Percentiles rank a stretch among this genome's conserved stretches.
phyloP scores from a whole-genome alignment of 1,140 invertebrate genomes.

The Pogonomyrmex californicus region DNA sequence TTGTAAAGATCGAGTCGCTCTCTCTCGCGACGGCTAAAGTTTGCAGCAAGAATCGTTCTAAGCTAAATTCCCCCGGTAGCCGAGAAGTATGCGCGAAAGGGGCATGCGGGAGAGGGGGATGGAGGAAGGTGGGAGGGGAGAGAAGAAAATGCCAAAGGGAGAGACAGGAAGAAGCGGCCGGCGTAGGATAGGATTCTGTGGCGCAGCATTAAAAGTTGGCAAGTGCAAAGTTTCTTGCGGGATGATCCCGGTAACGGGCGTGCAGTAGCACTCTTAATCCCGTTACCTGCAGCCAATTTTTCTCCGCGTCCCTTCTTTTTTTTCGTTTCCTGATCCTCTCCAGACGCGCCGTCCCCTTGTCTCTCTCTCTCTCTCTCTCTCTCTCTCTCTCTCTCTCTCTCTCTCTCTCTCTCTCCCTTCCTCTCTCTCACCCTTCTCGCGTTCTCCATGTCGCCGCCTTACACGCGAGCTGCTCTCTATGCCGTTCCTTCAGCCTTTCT shows the following conservation, averaged over 20 bases:
- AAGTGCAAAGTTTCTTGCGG: constrained; percentile 85
- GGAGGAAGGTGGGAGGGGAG: background rate
- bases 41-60: constrained; percentile 70
- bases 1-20: constrained; percentile 57
- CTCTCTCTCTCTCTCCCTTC: no score
- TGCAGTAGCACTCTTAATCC: constrained; percentile 84
- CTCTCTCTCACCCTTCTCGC: no score
- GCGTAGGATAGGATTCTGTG: constrained; percentile 78
- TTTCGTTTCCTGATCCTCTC: constrained; percentile 37
- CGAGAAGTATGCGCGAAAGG: constrained; percentile 66
- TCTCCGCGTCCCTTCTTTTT: constrained; percentile 66
- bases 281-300: constrained; percentile 85
- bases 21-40: constrained; percentile 58
- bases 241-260: constrained; percentile 82
- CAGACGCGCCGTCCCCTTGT: background rate
- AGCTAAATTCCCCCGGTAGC: constrained; percentile 60
- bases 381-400: no score
- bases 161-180: constrained; percentile 48
- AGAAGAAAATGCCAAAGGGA: constrained; percentile 45
- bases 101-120: background rate
- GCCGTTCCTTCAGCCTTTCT: constrained; percentile 26
- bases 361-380: background rate
- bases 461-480: constrained; percentile 19
- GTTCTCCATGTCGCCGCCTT: constrained; percentile 28
- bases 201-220: constrained; percentile 85